phyloP scores from a whole-genome alignment of 2,797 vertebrate species.

The Echiichthys vipera region DNA sequence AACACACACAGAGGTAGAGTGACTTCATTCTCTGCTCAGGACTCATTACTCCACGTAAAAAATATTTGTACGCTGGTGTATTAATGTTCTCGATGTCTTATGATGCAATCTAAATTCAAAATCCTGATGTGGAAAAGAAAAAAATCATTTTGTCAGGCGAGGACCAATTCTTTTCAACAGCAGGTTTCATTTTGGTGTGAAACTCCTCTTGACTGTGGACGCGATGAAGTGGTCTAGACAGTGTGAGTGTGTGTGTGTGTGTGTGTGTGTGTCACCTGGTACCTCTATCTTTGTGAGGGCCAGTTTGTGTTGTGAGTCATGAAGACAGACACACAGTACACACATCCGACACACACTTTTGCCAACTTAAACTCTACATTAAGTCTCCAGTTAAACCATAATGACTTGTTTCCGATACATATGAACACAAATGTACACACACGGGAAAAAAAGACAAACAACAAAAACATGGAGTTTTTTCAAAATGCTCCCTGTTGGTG shows the following conservation, averaged over 20 bases:
- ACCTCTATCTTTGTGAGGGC: too few relatives aligned
- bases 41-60: too few relatives aligned
- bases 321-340: neutral
- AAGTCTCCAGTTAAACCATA: neutral
- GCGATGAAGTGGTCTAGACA: too few relatives aligned
- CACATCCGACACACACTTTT: neutral
- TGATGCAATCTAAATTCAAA: too few relatives aligned
- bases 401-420: neutral
- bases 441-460: neutral
- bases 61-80: too few relatives aligned
- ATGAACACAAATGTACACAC: neutral
- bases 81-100: too few relatives aligned
- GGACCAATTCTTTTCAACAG: slow-evolving; percentile 9
- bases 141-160: neutral
- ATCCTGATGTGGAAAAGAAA: neutral
- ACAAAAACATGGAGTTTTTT: too few relatives aligned
- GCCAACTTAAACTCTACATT: neutral
- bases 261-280: slow-evolving; percentile 47
- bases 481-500: neutral
- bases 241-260: neutral
- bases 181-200: slow-evolving; percentile 8
- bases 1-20: too few relatives aligned
- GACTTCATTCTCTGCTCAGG: too few relatives aligned
- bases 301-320: too few relatives aligned
- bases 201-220: neutral